Evolutionary conservation across 2,113 vertebrate genomes (phyloP).

Genomic region (Motacilla tschutschensis): DNA sequence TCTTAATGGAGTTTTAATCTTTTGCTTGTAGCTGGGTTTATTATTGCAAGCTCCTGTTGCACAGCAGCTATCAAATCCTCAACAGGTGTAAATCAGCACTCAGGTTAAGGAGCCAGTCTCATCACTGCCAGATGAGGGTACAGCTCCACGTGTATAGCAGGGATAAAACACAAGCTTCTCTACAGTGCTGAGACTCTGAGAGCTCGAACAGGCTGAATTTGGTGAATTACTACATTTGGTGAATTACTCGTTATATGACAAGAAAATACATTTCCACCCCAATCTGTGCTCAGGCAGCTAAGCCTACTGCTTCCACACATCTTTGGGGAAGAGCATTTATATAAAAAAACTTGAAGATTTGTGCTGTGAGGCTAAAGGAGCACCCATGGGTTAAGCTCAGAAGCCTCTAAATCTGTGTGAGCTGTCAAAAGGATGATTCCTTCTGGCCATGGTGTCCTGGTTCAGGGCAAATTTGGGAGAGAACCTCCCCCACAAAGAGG

Average conservation of each 20-base stretch:
- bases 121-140: neutral
- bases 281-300: neutral
- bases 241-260: neutral
- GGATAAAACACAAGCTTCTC: neutral
- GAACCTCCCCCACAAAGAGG: no score
- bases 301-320: neutral
- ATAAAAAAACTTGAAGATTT: neutral
- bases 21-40: neutral
- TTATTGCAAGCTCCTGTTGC: neutral
- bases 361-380: neutral
- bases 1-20: neutral
- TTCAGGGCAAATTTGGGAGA: no score
- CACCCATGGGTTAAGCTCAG: neutral
- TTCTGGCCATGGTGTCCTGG: neutral
- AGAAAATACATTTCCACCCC: neutral
- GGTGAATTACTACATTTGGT: neutral
- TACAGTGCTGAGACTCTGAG: neutral
- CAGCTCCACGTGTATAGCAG: neutral
- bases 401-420: neutral
- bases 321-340: neutral
- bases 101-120: neutral
- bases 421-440: neutral
- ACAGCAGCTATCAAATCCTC: neutral
- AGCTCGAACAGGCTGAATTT: neutral
- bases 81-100: neutral